Evolutionary conservation across 2,888 invertebrate genomes (phyloP).

Genomic region (Eupithecia centaureata): DNA sequence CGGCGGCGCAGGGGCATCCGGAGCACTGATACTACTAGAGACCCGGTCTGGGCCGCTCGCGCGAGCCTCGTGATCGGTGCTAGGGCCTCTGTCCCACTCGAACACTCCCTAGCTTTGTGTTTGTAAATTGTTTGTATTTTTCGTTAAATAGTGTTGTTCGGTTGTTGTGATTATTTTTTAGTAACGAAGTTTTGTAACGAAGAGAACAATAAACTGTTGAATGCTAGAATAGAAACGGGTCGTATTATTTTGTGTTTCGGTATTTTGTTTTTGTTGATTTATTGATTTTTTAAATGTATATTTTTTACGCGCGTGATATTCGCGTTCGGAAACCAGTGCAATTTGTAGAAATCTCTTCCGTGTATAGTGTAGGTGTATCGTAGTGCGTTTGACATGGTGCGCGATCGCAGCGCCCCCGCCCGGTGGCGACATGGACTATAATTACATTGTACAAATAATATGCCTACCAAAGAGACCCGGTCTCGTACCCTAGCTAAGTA

Average conservation of each 20-base stretch:
- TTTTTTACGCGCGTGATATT: constrained; percentile 81
- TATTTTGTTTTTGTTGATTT: constrained; percentile 80
- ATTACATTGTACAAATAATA: constrained; percentile 83
- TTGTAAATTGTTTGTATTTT: constrained; percentile 82
- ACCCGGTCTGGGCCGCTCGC: constrained; percentile 42
- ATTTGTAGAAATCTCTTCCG: constrained; percentile 84
- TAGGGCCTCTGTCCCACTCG: constrained; percentile 67
- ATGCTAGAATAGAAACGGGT: constrained; percentile 83
- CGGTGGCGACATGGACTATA: constrained; percentile 74
- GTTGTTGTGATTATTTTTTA: constrained; percentile 83
- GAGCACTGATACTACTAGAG: constrained; percentile 68
- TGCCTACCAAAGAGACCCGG: constrained; percentile 85
- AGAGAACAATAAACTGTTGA: constrained; percentile 81
- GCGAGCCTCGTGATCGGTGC: constrained; percentile 61
- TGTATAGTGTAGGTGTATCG: constrained; percentile 82
- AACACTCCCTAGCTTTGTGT: constrained; percentile 79
- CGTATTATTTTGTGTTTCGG: constrained; percentile 83
- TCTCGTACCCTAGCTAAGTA: constrained; percentile 84
- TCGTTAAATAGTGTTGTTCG: constrained; percentile 84
- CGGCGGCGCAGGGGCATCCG: constrained; percentile 87
- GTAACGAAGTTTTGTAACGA: constrained; percentile 74
- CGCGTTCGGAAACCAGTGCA: constrained; percentile 84
- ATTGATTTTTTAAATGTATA: constrained; percentile 74
- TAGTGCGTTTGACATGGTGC: constrained; percentile 75
- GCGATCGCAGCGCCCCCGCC: constrained; percentile 67